These are phyloP conservation scores for Phoeniculus purpureus DNA, from an alignment of 2,797 vertebrate genomes.

Conservation along the genomic window DNA sequence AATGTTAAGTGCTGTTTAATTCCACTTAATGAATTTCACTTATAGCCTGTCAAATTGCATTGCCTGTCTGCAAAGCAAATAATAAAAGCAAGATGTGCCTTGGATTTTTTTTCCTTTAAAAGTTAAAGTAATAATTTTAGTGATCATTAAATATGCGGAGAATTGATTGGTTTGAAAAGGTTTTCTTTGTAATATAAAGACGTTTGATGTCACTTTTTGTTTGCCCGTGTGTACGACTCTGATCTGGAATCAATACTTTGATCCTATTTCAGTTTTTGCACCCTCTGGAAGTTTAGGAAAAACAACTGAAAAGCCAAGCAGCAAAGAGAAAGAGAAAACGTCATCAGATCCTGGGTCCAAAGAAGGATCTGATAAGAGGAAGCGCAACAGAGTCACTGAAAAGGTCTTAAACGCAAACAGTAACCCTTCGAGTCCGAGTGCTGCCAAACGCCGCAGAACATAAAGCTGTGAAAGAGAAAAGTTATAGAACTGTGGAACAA, in stretches of 20 bases:
- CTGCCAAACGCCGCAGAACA: conserved; percentile 85
- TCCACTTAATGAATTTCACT: conserved; percentile 8
- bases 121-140: background rate
- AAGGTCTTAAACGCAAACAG: conserved; percentile 86
- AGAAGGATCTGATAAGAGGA: conserved; percentile 86
- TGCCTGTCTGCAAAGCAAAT: conserved; percentile 46
- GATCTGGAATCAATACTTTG: conserved; percentile 58
- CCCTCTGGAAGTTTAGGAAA: conserved; percentile 83
- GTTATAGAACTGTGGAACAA: background rate
- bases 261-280: conserved; percentile 77
- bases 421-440: conserved; percentile 88
- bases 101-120: conserved; percentile 44
- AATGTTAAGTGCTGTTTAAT: conserved; percentile 39
- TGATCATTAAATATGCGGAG: background rate
- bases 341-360: conserved; percentile 82
- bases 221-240: conserved; percentile 47
- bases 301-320: conserved; percentile 79
- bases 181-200: conserved; percentile 15
- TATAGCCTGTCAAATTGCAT: conserved; percentile 25
- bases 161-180: background rate
- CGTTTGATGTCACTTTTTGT: conserved; percentile 17
- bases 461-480: conserved; percentile 52
- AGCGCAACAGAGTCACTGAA: conserved; percentile 86
- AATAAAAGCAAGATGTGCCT: conserved; percentile 55
- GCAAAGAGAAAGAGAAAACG: conserved; percentile 85